Evolutionary conservation across 2,797 vertebrate species (phyloP).

Genomic region (Microcaecilia unicolor): DNA sequence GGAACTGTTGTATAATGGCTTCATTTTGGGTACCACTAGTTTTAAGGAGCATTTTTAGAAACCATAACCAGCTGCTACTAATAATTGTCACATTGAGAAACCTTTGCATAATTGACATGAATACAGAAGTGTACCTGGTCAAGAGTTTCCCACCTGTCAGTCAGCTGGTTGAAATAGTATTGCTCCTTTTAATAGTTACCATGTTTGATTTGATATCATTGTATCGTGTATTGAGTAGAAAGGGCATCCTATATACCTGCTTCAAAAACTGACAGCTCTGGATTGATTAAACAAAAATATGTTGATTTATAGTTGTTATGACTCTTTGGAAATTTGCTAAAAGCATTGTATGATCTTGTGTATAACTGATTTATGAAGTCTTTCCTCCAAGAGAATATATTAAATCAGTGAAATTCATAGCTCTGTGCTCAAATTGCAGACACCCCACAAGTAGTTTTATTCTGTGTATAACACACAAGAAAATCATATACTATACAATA

Average conservation of each 20-base stretch:
- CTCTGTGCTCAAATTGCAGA: background rate
- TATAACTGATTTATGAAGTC: constrained; percentile 38
- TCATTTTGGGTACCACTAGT: no score
- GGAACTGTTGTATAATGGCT: no score
- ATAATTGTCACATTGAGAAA: no score
- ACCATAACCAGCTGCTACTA: no score
- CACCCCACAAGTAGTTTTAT: no score
- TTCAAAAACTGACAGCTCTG: background rate
- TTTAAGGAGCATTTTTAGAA: no score
- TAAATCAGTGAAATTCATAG: background rate
- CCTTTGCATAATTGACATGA: no score
- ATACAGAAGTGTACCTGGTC: no score
- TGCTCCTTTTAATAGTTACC: rapidly evolving
- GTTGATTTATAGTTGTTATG: constrained; percentile 17
- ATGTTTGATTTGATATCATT: rapidly evolving
- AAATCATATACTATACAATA: no score
- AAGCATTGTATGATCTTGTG: constrained; percentile 30
- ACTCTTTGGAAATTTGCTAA: constrained; percentile 28
- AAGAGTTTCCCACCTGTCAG: no score
- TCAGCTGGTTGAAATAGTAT: no score
- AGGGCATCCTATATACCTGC: background rate
- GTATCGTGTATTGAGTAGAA: background rate
- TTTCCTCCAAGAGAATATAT: constrained; percentile 35
- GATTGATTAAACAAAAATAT: constrained; percentile 5
- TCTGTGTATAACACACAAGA: no score